Evolutionary conservation across 2,888 invertebrate species (phyloP).

Genomic region (Drosophila pseudotalamancana): DNA sequence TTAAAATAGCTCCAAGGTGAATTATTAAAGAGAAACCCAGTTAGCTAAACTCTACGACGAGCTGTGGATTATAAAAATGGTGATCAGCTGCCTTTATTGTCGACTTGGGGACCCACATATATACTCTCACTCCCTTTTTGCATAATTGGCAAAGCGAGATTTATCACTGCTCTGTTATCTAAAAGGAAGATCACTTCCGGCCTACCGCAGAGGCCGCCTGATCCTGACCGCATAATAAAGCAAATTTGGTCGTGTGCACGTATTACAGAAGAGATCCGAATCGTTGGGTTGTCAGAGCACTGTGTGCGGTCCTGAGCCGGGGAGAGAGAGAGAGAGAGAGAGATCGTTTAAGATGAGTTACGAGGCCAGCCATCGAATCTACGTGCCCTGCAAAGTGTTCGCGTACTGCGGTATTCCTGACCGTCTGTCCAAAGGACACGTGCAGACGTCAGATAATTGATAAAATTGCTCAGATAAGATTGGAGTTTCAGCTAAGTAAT

Average conservation of each 20-base stretch:
- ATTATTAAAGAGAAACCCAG: no score
- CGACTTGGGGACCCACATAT: background rate
- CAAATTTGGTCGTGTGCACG: slow-evolving; percentile 69
- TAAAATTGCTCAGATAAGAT: slow-evolving; percentile 61
- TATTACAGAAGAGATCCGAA: slow-evolving; percentile 23
- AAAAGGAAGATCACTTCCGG: slow-evolving; percentile 56
- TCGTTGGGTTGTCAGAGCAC: slow-evolving; percentile 10
- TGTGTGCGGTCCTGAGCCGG: slow-evolving; percentile 59
- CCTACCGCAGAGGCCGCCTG: slow-evolving; percentile 34
- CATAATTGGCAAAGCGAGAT: slow-evolving; percentile 51
- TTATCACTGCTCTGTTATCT: slow-evolving; percentile 22
- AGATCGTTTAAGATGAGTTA: slow-evolving; percentile 73
- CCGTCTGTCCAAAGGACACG: slow-evolving; percentile 55
- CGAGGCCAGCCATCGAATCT: slow-evolving; percentile 51
- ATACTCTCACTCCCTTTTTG: slow-evolving; percentile 16
- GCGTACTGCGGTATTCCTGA: slow-evolving; percentile 10
- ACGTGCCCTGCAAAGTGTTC: slow-evolving; percentile 48
- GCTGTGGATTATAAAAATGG: background rate
- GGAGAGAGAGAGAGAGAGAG: background rate
- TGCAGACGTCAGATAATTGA: slow-evolving; percentile 64
- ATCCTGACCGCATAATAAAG: slow-evolving; percentile 61
- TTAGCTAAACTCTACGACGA: background rate
- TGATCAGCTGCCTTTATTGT: slow-evolving; percentile 17
- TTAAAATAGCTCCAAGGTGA: slow-evolving; percentile 8
- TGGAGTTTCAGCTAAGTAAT: slow-evolving; percentile 56